Conservation (phyloP, 2,888 invertebrate species). For the Anodontia alba region DNA sequence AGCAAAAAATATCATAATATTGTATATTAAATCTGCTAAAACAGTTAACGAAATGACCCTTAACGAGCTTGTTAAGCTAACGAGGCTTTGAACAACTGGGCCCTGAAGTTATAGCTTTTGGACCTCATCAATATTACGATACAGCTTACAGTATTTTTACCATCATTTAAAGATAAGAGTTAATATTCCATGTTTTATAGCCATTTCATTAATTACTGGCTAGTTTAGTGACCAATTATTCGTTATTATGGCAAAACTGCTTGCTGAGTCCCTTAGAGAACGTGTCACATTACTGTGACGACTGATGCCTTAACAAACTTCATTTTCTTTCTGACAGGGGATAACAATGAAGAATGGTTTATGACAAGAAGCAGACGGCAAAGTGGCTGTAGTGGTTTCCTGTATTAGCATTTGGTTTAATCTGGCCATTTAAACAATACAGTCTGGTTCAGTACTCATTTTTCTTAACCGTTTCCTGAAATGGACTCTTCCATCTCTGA, state of each 20-base stretch:
- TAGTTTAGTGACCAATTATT: neutral
- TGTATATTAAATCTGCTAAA: too few relatives aligned
- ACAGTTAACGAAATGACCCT: too few relatives aligned
- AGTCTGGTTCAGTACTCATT: too few relatives aligned
- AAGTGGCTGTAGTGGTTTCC: neutral
- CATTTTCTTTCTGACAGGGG: neutral
- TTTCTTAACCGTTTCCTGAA: too few relatives aligned
- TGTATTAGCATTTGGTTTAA: neutral
- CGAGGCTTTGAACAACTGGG: too few relatives aligned
- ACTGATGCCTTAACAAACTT: neutral
- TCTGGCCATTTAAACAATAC: too few relatives aligned
- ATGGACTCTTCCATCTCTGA: too few relatives aligned
- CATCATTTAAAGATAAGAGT: too few relatives aligned
- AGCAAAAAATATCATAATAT: too few relatives aligned
- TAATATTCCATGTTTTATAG: neutral
- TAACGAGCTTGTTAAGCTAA: too few relatives aligned
- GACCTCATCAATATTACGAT: constrained; percentile 9
- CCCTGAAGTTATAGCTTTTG: too few relatives aligned
- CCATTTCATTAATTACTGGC: constrained; percentile 13
- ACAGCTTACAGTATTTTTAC: too few relatives aligned
- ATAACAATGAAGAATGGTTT: neutral
- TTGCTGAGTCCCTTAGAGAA: neutral
- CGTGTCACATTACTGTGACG: neutral
- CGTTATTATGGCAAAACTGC: constrained; percentile 1
- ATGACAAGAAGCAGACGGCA: neutral